Evolutionary conservation across 2,888 invertebrate genomes (phyloP).

Genomic region (Polydrusus cervinus): DNA sequence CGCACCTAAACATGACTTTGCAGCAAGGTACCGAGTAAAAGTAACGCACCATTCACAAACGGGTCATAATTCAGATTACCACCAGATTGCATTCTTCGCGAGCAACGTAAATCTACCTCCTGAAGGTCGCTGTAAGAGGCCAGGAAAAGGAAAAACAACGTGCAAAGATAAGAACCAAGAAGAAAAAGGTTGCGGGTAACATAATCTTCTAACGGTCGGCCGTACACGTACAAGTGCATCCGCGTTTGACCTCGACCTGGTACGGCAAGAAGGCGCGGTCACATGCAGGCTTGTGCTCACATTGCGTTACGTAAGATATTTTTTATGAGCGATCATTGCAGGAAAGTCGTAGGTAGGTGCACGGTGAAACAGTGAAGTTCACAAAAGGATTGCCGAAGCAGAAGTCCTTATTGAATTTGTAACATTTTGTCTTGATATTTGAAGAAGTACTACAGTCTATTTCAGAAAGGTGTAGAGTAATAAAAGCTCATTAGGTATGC

Average conservation of each 20-base stretch:
- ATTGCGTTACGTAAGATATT: constrained; percentile 25
- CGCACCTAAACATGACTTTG: background rate
- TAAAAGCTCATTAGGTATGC: no score
- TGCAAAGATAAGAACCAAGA: constrained; percentile 23
- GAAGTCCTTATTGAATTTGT: no score
- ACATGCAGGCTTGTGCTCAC: constrained; percentile 26
- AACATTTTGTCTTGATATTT: no score
- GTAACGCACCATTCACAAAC: constrained; percentile 19
- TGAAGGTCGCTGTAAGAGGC: constrained; percentile 22
- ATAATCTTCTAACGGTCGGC: constrained; percentile 35
- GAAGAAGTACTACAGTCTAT: no score
- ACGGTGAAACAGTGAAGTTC: background rate
- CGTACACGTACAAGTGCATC: constrained; percentile 37
- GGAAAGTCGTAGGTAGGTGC: constrained; percentile 23
- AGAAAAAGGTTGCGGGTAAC: constrained; percentile 26
- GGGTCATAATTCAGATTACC: constrained; percentile 20
- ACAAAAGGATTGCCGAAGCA: no score
- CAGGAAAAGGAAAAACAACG: constrained; percentile 15
- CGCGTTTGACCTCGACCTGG: constrained; percentile 35
- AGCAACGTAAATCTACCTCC: constrained; percentile 13
- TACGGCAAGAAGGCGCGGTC: constrained; percentile 35
- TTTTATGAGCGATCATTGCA: constrained; percentile 15
- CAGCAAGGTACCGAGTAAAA: background rate
- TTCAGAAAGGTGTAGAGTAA: no score
- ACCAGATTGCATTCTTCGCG: constrained; percentile 21